Evolutionary conservation across 2,888 invertebrate genomes (phyloP), one percentile per base, ranked within the genome.

Genomic region (Sarcophaga variegata): DNA sequence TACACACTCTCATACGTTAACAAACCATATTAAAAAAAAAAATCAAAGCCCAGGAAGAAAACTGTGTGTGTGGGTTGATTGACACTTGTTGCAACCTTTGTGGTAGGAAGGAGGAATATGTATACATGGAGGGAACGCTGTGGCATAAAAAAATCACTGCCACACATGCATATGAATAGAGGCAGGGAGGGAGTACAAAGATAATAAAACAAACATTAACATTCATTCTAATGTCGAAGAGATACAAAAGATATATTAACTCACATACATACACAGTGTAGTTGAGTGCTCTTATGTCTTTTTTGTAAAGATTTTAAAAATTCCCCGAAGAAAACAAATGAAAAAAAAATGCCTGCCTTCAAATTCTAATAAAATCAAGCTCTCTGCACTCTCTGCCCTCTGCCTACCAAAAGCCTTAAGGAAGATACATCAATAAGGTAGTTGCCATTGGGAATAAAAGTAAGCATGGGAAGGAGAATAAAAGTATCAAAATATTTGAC

Each of bases 51-150:
- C n/a, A 49, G 27, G 20, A 67, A 17, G 10, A 17, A 67, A 45
- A 45, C 20, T 20, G 11, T 60, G 45, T 47, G 4, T 47, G 14
- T 11, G 5, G 49, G 22, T 22, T 63, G 74, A 63, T 75, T 63
- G 74, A 75, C 47, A 75, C 74, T 75, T 75, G 74, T 75, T 75
- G 74, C 74, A 63, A 25, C 25, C 63, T 20, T 20, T 20, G 20
- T 20, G 20, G 20, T 20, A 20, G 20, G 45, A 74, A 62, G 62
- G 63, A 25, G 20, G 6, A 12, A 69, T 37, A 47, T 22, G 10
- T 11, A 12, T 6, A 37, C 17, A 10, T 72, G 22, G 37, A 37
- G 11, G 11, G 17, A 37, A 66, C 25, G 17, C 37, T 22, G 5
- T 22, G 25, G 12, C 22, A 54, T 54, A 17, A 54, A 54, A 54